Base-by-base conservation (phyloP, 2,113 vertebrate species). In the Murina feae region DNA sequence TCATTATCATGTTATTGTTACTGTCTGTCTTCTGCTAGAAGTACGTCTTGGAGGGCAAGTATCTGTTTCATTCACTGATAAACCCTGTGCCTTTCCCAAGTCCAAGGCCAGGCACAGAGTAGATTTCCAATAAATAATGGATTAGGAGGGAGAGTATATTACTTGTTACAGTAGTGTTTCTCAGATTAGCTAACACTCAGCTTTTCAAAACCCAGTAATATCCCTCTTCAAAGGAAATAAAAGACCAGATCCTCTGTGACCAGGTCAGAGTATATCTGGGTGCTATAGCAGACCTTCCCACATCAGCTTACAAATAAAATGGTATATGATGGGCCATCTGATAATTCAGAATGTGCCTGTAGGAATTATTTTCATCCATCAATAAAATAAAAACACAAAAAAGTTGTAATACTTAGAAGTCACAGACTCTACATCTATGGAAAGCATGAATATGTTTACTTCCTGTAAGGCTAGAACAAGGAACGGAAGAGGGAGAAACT, bases 361-460 rank as follows among this genome's bases (percentile, higher is more conserved):
- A 37, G 44, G n/a, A 84, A 39, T 51, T 51, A 69, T 42, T 68
- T 58, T 30, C 71, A 85, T n/a, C 44, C 78, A 37, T 6, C 16
- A 42, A 11, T 53, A 82, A 37, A 84, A 80, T 6, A 18, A 55
- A 78, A 89, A 76, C 42, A 94, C 9, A 44, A 44, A 35, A 65
- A 71, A 17, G 68, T 0, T 66, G 49, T 49, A 75, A 69, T 23
- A 12, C 37, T 65, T 2, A 63, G 51, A 69, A 86, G 10, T 63
- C 28, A 44, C 0, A 5, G 66, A 32, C 32, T 25, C 7, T 2
- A 39, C 0, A 49, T 80, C 66, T n/a, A 23, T 28, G 6, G 60
- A 32, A 71, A 60, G 32, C 13, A 10, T 0, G 1, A 65, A 42
- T 3, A 5, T 1, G n/a, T 7, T 1, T 11, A 21, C 21, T 0